Percentiles rank a stretch among this genome's conserved stretches.
These are phyloP conservation scores for Anguilla marmorata DNA, from an alignment of 2,797 vertebrate genomes.

Conservation along the genomic window DNA sequence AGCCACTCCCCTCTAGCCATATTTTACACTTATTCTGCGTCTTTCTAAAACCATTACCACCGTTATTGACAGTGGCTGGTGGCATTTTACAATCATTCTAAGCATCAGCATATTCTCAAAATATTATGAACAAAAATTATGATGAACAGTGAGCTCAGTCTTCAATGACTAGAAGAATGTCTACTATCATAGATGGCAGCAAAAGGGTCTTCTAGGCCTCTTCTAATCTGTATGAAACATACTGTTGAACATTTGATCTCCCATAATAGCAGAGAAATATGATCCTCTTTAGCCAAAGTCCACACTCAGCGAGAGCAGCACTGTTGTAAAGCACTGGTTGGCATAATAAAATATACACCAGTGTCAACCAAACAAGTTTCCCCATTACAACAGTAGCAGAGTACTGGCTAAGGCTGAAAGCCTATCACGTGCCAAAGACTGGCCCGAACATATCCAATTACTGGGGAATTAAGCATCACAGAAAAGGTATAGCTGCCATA, in stretches of 20 bases:
- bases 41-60: neutral
- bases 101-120: neutral
- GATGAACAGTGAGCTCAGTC: neutral
- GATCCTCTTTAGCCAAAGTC: neutral
- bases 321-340: neutral
- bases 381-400: conserved; percentile 77
- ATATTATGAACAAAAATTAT: neutral
- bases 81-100: neutral
- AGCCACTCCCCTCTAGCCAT: neutral
- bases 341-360: conserved; percentile 44
- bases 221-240: neutral
- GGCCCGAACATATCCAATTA: conserved; percentile 82
- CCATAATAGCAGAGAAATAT: neutral
- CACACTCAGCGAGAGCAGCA: neutral
- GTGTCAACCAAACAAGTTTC: conserved; percentile 58
- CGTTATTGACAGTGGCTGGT: neutral
- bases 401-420: conserved; percentile 74
- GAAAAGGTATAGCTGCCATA: conserved; percentile 67
- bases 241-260: neutral
- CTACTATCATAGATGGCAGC: neutral
- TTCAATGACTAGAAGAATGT: neutral
- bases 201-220: too few species aligned
- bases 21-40: neutral
- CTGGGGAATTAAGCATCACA: conserved; percentile 66
- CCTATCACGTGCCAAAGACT: conserved; percentile 76